phyloP scores from a whole-genome alignment of 2,888 invertebrate genomes.

The Chrysolina americana region DNA sequence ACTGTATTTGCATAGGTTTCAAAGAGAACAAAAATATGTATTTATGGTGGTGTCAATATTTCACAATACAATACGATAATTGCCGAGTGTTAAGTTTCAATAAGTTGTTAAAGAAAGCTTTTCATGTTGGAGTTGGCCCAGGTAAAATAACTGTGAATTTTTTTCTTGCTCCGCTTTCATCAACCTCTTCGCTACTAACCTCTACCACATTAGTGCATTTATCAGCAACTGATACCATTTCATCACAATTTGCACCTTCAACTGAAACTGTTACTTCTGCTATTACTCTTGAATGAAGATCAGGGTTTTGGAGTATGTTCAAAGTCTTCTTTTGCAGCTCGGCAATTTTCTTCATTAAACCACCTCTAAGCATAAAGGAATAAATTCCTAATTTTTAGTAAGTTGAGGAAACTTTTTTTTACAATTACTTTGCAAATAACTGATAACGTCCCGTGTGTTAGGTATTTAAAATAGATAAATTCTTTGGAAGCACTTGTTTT shows the following conservation, averaged over 20 bases:
- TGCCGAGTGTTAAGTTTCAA: too few species aligned
- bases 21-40: too few species aligned
- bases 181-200: neutral
- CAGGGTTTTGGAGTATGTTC: neutral
- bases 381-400: too few species aligned
- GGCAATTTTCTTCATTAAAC: constrained; percentile 31
- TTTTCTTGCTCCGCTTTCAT: neutral
- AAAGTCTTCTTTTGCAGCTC: constrained; percentile 25
- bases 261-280: neutral
- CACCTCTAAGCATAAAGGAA: neutral
- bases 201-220: neutral
- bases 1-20: too few species aligned
- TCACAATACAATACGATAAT: too few species aligned
- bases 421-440: too few species aligned
- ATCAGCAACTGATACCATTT: neutral
- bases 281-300: neutral
- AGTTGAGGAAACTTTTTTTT: too few species aligned
- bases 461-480: too few species aligned
- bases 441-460: too few species aligned
- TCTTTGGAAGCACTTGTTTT: too few species aligned
- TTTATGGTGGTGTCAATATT: too few species aligned
- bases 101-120: too few species aligned
- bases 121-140: constrained; percentile 18
- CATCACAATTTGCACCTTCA: neutral
- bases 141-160: constrained; percentile 24